Evolutionary conservation across 2,113 vertebrate species (phyloP).

Genomic region (Paralichthys olivaceus): DNA sequence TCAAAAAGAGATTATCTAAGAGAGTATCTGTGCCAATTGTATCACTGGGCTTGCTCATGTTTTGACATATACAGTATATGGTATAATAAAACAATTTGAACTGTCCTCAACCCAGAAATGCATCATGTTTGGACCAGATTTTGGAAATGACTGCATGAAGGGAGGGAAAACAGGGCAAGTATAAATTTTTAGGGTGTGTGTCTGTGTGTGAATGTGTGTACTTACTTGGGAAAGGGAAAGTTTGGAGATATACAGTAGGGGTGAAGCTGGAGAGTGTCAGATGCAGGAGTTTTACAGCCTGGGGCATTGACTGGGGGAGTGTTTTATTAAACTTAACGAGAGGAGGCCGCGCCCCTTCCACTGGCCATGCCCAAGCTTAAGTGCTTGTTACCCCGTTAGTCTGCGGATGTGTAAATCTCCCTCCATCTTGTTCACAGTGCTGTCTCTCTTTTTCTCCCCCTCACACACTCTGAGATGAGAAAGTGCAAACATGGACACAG

Average conservation of each 20-base stretch:
- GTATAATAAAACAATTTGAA: conserved; percentile 30
- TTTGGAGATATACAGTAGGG: conserved; percentile 56
- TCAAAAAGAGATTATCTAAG: neutral
- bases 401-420: conserved; percentile 71
- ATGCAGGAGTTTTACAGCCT: conserved; percentile 67
- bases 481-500: conserved; percentile 39
- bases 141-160: conserved; percentile 18
- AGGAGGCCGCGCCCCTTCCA: conserved; percentile 60
- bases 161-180: conserved; percentile 1
- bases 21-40: neutral
- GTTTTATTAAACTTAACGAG: conserved; percentile 81
- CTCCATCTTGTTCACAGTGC: conserved; percentile 24
- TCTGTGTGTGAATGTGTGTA: conserved; percentile 23
- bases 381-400: conserved; percentile 72
- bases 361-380: conserved; percentile 67
- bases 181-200: conserved; percentile 45
- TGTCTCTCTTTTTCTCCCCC: conserved; percentile 4
- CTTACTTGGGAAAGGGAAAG: conserved; percentile 18
- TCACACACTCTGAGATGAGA: conserved; percentile 25
- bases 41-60: conserved; percentile 12
- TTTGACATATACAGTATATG: neutral
- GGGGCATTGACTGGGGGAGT: conserved; percentile 71
- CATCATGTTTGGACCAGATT: conserved; percentile 27
- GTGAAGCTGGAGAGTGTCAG: conserved; percentile 49
- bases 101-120: neutral